Percentiles rank a stretch among this genome's conserved stretches.
phyloP scores from a whole-genome alignment of 2,797 vertebrate genomes.

The Diglossa cyanea region DNA sequence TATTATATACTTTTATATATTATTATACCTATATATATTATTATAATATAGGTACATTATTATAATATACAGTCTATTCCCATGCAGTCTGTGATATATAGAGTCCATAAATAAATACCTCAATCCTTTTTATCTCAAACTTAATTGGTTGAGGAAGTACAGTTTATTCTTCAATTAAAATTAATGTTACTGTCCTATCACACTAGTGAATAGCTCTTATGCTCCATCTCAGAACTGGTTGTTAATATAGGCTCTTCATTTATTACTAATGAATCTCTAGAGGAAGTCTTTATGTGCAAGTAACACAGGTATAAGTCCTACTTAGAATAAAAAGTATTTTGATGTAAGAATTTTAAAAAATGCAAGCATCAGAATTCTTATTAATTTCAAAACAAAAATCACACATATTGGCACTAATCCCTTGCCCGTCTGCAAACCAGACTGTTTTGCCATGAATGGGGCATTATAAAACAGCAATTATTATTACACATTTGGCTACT shows the following conservation, averaged over 20 bases:
- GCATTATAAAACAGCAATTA: not conserved
- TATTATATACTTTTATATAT: no score
- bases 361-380: not conserved
- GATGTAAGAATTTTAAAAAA: not conserved
- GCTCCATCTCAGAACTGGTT: not conserved
- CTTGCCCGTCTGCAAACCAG: not conserved
- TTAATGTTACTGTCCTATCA: not conserved
- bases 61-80: not conserved
- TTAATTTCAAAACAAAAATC: not conserved
- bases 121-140: not conserved
- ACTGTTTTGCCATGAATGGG: not conserved
- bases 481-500: not conserved
- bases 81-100: not conserved
- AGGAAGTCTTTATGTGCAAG: not conserved
- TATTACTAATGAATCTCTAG: not conserved
- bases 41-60: no score
- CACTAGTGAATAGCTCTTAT: not conserved
- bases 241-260: not conserved
- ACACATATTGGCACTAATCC: rapidly evolving
- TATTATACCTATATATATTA: no score
- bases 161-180: not conserved
- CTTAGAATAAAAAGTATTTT: not conserved
- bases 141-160: not conserved
- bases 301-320: not conserved
- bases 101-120: not conserved